Percentiles rank a stretch among this genome's conserved stretches.
These are phyloP conservation scores for Petrocephalus schoutedeni DNA, from an alignment of 2,797 vertebrate genomes.

Conservation along the genomic window DNA sequence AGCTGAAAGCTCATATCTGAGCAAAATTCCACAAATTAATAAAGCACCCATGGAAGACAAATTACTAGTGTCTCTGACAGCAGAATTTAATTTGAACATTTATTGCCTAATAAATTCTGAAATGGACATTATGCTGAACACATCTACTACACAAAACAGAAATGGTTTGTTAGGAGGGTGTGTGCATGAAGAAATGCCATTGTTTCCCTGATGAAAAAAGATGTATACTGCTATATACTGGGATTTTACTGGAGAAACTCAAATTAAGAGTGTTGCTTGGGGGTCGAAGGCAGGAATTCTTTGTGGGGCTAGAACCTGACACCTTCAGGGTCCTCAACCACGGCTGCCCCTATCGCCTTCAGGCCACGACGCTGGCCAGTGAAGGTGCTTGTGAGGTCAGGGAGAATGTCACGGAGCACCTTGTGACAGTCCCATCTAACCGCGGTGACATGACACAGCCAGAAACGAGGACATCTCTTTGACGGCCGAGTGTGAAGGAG, in stretches of 20 bases:
- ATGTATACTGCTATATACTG: neutral
- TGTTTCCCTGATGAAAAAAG: neutral
- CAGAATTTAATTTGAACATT: neutral
- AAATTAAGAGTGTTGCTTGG: neutral
- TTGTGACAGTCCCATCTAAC: neutral
- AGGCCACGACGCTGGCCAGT: neutral
- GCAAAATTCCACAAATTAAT: neutral
- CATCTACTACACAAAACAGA: neutral
- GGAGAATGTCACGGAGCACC: neutral
- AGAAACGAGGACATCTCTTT: neutral
- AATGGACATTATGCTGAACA: neutral
- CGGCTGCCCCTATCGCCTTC: neutral
- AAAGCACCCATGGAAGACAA: neutral
- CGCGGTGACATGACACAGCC: neutral
- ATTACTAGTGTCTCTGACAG: neutral
- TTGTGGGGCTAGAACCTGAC: neutral
- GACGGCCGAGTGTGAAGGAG: neutral
- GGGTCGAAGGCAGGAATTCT: neutral
- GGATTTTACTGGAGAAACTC: neutral
- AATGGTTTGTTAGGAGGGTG: neutral
- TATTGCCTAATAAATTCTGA: neutral
- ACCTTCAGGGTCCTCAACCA: neutral
- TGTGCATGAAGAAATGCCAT: neutral
- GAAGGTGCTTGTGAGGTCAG: neutral
- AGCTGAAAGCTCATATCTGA: neutral